Conservation (phyloP, 1,140 invertebrate species). For the Ganaspis sp. region DNA sequence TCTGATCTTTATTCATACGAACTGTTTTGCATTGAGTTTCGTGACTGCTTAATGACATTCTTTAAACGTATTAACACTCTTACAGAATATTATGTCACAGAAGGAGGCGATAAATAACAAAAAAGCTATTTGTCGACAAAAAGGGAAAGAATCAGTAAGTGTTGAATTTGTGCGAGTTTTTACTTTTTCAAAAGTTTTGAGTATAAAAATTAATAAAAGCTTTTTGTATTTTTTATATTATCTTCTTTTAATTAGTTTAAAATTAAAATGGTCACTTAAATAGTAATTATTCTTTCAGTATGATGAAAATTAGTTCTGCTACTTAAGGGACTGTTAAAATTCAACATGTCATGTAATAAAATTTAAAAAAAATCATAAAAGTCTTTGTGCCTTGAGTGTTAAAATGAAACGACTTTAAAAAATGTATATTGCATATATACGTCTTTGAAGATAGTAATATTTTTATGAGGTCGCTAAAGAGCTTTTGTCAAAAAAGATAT, state of each 20-base stretch:
- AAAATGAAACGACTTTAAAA: not conserved
- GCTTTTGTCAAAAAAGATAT: constrained; percentile 31
- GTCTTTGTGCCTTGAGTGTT: not conserved
- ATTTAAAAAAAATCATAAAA: not conserved
- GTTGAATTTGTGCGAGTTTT: too few species aligned
- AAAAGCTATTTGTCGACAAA: not conserved
- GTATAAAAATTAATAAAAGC: too few species aligned
- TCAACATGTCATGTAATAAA: not conserved
- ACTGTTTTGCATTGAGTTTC: not conserved
- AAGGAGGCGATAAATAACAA: not conserved
- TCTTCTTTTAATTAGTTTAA: too few species aligned
- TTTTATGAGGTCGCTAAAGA: constrained; percentile 32
- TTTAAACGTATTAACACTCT: not conserved
- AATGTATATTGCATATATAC: not conserved
- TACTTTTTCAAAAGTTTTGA: not conserved
- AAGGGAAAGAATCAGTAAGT: too few species aligned
- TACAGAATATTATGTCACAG: not conserved
- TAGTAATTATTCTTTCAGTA: too few species aligned
- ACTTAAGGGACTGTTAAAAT: too few species aligned
- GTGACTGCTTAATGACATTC: constrained; percentile 11
- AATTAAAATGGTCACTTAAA: too few species aligned
- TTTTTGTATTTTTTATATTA: too few species aligned
- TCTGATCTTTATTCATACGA: not conserved
- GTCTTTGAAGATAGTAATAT: constrained; percentile 17
- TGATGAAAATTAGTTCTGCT: too few species aligned